Percentiles rank a stretch among this genome's conserved stretches.
phyloP scores from a whole-genome alignment of 35 echinoderm and acorn worm genomes.

The Heliocidaris tuberculata region DNA sequence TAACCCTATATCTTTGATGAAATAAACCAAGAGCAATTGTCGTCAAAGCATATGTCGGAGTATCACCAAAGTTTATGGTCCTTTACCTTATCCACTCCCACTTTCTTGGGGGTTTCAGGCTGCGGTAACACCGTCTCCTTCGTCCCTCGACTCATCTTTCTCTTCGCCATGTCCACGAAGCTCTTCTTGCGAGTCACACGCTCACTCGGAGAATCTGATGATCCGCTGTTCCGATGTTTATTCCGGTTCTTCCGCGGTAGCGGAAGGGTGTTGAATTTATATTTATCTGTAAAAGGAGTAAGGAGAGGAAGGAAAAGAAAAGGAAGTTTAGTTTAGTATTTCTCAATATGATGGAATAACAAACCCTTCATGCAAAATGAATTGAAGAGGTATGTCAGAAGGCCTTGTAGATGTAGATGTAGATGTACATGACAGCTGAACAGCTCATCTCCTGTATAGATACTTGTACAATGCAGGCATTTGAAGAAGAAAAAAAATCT shows the following conservation, averaged over 20 bases:
- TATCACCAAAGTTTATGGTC: not conserved
- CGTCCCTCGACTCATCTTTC: conserved; percentile 54
- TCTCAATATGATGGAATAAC: not conserved
- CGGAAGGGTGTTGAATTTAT: conserved; percentile 50
- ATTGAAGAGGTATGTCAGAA: no score
- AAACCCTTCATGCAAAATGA: no score
- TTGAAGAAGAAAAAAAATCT: no score
- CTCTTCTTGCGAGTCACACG: conserved; percentile 59
- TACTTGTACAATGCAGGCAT: no score
- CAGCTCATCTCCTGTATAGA: no score
- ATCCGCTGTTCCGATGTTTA: conserved; percentile 34
- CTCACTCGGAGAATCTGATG: conserved; percentile 21
- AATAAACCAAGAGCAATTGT: no score
- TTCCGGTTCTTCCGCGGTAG: conserved; percentile 37
- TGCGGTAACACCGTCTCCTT: conserved; percentile 36
- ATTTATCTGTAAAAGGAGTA: conserved; percentile 31
- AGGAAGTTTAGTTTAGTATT: not conserved
- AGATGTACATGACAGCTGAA: no score
- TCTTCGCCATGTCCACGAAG: conserved; percentile 63
- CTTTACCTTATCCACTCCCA: conserved; percentile 47
- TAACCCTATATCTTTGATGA: no score
- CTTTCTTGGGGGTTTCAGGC: conserved; percentile 43
- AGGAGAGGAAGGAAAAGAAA: not conserved
- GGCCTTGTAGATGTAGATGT: no score
- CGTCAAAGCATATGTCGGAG: no score